Base-by-base conservation (phyloP, 2,888 invertebrate genomes). In the Azorinus chamasolen region DNA sequence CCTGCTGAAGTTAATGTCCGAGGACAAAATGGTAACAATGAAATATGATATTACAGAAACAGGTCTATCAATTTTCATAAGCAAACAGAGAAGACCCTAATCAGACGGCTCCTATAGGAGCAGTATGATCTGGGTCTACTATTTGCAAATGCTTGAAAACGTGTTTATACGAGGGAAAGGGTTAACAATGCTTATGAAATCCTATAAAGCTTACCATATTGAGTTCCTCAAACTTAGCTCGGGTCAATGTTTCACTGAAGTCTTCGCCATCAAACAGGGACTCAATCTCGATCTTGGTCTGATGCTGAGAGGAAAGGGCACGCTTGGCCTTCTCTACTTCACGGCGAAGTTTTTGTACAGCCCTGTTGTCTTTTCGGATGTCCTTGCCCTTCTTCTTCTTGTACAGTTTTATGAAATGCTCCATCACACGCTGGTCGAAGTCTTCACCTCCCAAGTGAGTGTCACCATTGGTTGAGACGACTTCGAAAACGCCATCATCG, bases 321-420 rank as follows among this genome's bases (percentile, higher is more conserved):
- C 98, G 95, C 95, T 99, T 99, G 0, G 98, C 98, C 94, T 98
- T 98, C 93, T 99, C 99, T 25, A 98, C 98, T 94, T 98, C 98
- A 93, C 98, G 96, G 94, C 98, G 96, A 89, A 99, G 95, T 93
- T 98, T 98, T 94, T 98, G 98, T 3, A 98, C 97, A 78, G 98
- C 98, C 77, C 98, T 95, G 94, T 97, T 93, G 93, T 98, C 97
- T 93, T 96, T 97, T 85, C 98, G 95, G 93, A 98, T 97, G 92
- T 99, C 98, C 94, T 98, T 98, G 93, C 98, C 97, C 95, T 97
- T 97, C 96, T 98, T 98, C 95, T 98, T 98, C 95, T 99, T 98
- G 95, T 98, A 97, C 92, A 98, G 93, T 93, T 99, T 99, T 93
- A 98, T 97, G 95, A 99, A 99, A 94, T 99, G 98, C 90, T 99